A percentile compares a stretch with the other conserved stretches of the same genome.
phyloP scores from a whole-genome alignment of 2,113 vertebrate species.

The Cryptotis parvus region DNA sequence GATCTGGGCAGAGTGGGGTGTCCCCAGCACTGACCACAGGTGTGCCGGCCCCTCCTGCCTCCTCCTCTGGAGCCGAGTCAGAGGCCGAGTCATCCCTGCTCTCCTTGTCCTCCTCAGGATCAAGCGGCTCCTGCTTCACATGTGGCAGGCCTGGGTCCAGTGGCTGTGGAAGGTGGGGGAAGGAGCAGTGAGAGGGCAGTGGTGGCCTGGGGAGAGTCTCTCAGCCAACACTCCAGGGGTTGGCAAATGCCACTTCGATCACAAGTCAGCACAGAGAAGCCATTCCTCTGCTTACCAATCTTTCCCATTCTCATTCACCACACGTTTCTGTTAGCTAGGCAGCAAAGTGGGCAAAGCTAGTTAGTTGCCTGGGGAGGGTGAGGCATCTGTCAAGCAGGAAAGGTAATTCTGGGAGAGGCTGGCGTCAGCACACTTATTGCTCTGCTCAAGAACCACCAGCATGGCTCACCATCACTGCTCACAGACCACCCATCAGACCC shows the following conservation, averaged over 20 bases:
- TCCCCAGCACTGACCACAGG: conserved; percentile 66
- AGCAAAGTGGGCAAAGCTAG: conserved; percentile 41
- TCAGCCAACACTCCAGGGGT: neutral
- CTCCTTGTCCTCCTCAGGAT: conserved; percentile 60
- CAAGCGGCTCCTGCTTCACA: conserved; percentile 80
- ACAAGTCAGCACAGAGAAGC: conserved; percentile 34
- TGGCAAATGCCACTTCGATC: neutral
- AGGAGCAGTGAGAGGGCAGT: conserved; percentile 43
- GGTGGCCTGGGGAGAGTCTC: neutral
- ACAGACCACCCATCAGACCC: conserved; percentile 54
- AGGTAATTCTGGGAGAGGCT: conserved; percentile 18
- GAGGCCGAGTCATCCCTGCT: conserved; percentile 67
- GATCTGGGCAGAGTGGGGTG: neutral
- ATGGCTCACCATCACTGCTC: conserved; percentile 45
- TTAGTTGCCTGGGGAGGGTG: neutral
- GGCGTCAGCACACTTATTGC: neutral
- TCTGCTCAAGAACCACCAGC: neutral
- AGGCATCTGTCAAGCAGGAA: neutral
- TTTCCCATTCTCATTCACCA: conserved; percentile 36
- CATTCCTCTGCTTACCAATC: conserved; percentile 7
- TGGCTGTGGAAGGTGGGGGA: conserved; percentile 59
- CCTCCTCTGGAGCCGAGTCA: conserved; percentile 70
- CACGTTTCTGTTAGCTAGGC: conserved; percentile 23
- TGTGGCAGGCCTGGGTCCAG: conserved; percentile 40
- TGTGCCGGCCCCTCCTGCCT: conserved; percentile 65